These are phyloP conservation scores for Channa maculata DNA, from an alignment of 2,113 vertebrate species.

Conservation along the genomic window DNA sequence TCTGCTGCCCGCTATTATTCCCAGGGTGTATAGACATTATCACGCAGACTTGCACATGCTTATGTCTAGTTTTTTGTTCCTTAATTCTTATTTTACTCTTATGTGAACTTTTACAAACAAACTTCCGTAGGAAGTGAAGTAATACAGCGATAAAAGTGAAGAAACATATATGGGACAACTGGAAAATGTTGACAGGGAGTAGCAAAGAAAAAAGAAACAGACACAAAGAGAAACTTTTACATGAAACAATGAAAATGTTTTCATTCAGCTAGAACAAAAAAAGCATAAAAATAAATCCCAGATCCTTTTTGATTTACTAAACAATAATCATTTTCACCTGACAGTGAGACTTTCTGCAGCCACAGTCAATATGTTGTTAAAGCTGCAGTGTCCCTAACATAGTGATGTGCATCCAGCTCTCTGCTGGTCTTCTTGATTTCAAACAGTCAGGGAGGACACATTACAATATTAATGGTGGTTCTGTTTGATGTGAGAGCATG, in stretches of 20 bases:
- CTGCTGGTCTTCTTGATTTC: slow-evolving; percentile 53
- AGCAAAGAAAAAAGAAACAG: background rate
- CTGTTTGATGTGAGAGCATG: slow-evolving; percentile 77
- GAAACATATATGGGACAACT: background rate
- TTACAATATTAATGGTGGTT: slow-evolving; percentile 73
- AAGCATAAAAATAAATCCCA: no score
- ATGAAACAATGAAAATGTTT: no score
- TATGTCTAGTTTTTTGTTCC: background rate
- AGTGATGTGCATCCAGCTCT: slow-evolving; percentile 38
- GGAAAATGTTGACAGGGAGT: background rate
- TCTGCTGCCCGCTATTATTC: slow-evolving; percentile 65
- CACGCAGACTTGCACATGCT: slow-evolving; percentile 43
- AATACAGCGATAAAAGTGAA: background rate
- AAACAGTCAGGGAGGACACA: slow-evolving; percentile 55
- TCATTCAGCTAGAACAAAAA: no score
- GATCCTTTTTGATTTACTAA: no score
- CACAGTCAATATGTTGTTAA: slow-evolving; percentile 9
- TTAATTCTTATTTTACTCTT: background rate
- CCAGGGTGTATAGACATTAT: slow-evolving; percentile 45
- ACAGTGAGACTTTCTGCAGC: background rate
- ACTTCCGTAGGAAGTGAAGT: background rate
- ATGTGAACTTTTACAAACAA: background rate
- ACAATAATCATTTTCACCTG: no score
- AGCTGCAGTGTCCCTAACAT: background rate
- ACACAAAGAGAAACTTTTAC: background rate